Percentiles rank a stretch among this genome's conserved stretches.
These are phyloP conservation scores for Gymnobelideus leadbeateri DNA, from an alignment of 2,113 vertebrate genomes.

Conservation along the genomic window DNA sequence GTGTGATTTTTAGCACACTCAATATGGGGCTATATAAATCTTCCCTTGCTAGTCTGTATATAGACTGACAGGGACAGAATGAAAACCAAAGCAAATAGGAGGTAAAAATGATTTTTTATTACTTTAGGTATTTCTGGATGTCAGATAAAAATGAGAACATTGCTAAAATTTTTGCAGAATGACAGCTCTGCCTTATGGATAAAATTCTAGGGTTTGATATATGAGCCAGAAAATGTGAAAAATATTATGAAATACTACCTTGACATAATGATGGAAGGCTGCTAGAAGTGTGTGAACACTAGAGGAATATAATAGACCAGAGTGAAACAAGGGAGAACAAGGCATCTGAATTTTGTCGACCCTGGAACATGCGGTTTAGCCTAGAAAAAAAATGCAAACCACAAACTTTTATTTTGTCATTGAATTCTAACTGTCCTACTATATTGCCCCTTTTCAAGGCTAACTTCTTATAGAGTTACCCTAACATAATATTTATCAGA, in stretches of 20 bases:
- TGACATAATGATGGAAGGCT: conserved; percentile 86
- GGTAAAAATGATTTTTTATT: conserved; percentile 88
- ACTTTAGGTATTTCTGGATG: conserved; percentile 87
- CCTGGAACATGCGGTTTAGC: conserved; percentile 36
- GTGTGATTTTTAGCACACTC: conserved; percentile 69
- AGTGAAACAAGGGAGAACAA: conserved; percentile 71
- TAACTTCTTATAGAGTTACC: neutral
- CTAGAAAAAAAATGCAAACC: conserved; percentile 40
- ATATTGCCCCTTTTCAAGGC: neutral
- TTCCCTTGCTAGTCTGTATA: conserved; percentile 72
- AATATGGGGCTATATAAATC: conserved; percentile 80
- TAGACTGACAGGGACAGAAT: conserved; percentile 86
- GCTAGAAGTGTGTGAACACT: conserved; percentile 65
- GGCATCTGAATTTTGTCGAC: conserved; percentile 19
- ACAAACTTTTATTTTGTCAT: conserved; percentile 34
- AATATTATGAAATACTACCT: conserved; percentile 84
- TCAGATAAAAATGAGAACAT: conserved; percentile 88
- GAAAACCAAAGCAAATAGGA: conserved; percentile 86
- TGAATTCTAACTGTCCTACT: conserved; percentile 38
- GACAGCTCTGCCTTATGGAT: conserved; percentile 86
- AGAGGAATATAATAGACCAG: conserved; percentile 74
- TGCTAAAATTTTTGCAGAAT: conserved; percentile 87
- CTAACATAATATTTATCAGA: neutral
- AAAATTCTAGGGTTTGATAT: conserved; percentile 85
- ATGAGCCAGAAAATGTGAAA: conserved; percentile 89